A percentile compares a stretch with the other conserved stretches of the same genome.
These are phyloP conservation scores for Polyodon spathula DNA, from an alignment of 2,113 vertebrate genomes.

Conservation along the genomic window DNA sequence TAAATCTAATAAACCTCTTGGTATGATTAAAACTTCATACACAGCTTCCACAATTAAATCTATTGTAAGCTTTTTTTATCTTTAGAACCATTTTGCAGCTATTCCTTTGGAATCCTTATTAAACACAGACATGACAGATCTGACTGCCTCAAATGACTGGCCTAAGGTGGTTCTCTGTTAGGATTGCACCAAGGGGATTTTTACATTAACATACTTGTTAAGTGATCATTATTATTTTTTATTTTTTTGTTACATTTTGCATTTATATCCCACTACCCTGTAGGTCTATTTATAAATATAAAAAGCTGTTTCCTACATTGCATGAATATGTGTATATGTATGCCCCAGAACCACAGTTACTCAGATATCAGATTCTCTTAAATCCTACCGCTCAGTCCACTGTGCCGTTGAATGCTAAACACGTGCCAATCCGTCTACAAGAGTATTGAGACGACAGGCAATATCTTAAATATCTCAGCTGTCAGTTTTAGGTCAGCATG, in stretches of 20 bases:
- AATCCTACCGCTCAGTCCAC: background rate
- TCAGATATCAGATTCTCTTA: background rate
- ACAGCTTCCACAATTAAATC: too few relatives aligned
- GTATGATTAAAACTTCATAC: too few relatives aligned
- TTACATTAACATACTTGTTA: background rate
- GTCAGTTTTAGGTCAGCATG: constrained; percentile 5
- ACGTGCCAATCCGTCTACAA: background rate
- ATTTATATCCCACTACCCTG: background rate
- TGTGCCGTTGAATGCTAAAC: background rate
- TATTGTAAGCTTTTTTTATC: too few relatives aligned
- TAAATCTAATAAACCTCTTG: too few relatives aligned
- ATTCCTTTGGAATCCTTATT: background rate
- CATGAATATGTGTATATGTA: background rate
- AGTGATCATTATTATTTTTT: background rate
- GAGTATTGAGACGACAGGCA: background rate
- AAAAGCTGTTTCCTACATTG: background rate
- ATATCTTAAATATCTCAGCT: background rate
- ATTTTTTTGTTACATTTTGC: background rate
- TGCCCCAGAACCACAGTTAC: background rate
- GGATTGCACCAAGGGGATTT: background rate
- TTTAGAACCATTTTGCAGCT: too few relatives aligned
- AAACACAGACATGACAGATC: background rate
- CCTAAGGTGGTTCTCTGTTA: background rate
- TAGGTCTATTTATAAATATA: background rate
- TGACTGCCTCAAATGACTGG: background rate